Percentiles rank a stretch among this genome's conserved stretches.
These are phyloP conservation scores for Pseudeuparius sepicola DNA, from an alignment of 2,888 invertebrate genomes.

Conservation along the genomic window DNA sequence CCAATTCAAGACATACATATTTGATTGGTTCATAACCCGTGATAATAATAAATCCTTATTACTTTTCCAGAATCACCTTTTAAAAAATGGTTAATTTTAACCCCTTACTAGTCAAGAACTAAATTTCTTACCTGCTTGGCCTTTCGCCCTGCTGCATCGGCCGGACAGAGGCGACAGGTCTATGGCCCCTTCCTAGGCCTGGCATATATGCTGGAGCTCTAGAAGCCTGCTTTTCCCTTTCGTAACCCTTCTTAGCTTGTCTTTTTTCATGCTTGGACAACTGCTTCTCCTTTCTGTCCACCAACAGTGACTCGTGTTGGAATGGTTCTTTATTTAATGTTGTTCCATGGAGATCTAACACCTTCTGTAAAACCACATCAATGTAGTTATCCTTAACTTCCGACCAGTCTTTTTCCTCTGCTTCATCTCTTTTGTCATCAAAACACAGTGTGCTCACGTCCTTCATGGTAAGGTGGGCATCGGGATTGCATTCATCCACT, in stretches of 20 bases:
- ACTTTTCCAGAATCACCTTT: too few relatives aligned
- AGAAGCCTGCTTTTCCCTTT: conserved; percentile 80
- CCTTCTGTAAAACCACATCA: conserved; percentile 73
- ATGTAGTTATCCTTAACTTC: conserved; percentile 61
- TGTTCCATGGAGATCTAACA: conserved; percentile 52
- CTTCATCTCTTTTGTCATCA: conserved; percentile 82
- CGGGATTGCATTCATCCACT: conserved; percentile 96
- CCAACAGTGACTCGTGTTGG: conserved; percentile 88
- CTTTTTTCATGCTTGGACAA: conserved; percentile 88
- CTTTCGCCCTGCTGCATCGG: conserved; percentile 61
- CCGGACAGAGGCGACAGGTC: conserved; percentile 54
- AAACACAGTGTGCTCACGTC: conserved; percentile 84
- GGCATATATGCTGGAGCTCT: conserved; percentile 33
- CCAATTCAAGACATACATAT: too few relatives aligned
- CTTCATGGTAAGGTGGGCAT: conserved; percentile 83
- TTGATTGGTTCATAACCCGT: too few relatives aligned
- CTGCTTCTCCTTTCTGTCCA: conserved; percentile 91
- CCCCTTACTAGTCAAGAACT: too few relatives aligned
- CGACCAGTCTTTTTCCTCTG: conserved; percentile 64
- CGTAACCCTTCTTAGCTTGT: conserved; percentile 85
- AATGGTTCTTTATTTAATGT: conserved; percentile 77
- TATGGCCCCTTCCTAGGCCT: conserved; percentile 29
- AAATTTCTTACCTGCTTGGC: conserved; percentile 24
- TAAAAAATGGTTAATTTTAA: too few relatives aligned
- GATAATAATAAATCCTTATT: too few relatives aligned